phyloP scores from a whole-genome alignment of 2,113 vertebrate genomes.

The Asarcornis scutulata region DNA sequence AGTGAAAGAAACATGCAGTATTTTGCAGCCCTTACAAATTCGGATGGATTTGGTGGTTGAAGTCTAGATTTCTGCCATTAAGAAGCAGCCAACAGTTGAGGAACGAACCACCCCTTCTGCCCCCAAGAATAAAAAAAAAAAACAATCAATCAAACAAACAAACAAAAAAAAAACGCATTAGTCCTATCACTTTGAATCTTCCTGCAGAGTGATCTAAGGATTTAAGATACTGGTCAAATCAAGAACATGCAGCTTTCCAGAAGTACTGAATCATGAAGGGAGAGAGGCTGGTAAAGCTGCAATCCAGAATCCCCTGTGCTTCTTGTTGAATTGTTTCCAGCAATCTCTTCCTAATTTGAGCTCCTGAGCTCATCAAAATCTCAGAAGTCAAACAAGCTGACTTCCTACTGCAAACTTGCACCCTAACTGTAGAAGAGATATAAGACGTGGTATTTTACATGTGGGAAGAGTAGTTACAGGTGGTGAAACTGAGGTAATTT shows the following conservation, averaged over 20 bases:
- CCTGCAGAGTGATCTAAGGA: neutral
- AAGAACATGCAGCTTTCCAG: neutral
- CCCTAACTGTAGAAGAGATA: neutral
- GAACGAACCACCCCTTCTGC: too few relatives aligned
- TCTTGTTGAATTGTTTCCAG: neutral
- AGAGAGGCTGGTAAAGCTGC: neutral
- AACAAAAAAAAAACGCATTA: too few relatives aligned
- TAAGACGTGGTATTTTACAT: neutral
- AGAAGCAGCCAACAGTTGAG: neutral
- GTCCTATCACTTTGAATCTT: neutral
- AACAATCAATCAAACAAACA: too few relatives aligned
- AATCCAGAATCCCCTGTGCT: neutral
- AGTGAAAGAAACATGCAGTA: neutral
- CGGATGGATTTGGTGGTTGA: neutral
- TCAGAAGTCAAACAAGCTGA: neutral
- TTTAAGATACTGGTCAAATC: neutral
- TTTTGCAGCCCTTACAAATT: neutral
- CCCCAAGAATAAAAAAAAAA: too few relatives aligned
- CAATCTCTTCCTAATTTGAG: neutral
- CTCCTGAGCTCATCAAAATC: neutral
- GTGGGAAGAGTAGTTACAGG: neutral
- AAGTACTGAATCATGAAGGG: neutral
- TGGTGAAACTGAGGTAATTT: neutral
- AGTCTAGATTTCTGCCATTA: neutral
- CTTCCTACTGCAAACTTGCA: neutral